A percentile compares a stretch with the other conserved stretches of the same genome.
phyloP scores from a whole-genome alignment of 2,888 invertebrate genomes.

The Choreutis nemorana region DNA sequence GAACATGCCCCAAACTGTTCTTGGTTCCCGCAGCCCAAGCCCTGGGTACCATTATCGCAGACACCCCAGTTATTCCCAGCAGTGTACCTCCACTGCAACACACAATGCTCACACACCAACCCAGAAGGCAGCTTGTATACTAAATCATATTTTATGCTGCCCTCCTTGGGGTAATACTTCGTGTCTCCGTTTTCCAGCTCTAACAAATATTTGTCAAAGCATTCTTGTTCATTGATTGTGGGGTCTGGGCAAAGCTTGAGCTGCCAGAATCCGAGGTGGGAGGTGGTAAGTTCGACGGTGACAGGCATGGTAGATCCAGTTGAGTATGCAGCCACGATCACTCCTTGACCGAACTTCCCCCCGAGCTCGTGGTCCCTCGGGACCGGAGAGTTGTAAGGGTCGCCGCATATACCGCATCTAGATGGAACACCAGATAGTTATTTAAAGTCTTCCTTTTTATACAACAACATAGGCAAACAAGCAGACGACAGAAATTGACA shows the following conservation, averaged over 20 bases:
- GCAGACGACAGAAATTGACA: no score
- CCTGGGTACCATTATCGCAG: slow-evolving; percentile 73
- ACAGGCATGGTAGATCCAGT: slow-evolving; percentile 71
- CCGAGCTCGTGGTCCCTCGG: slow-evolving; percentile 84
- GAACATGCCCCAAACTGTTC: slow-evolving; percentile 86
- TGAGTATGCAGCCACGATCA: slow-evolving; percentile 75
- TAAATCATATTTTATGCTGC: slow-evolving; percentile 74
- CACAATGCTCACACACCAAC: slow-evolving; percentile 78
- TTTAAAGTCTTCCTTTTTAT: no score
- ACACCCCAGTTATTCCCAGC: slow-evolving; percentile 86
- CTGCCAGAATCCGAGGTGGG: slow-evolving; percentile 85
- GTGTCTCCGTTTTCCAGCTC: slow-evolving; percentile 60
- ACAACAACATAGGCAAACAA: no score
- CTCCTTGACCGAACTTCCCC: slow-evolving; percentile 78
- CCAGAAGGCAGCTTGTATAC: slow-evolving; percentile 67
- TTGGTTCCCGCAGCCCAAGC: slow-evolving; percentile 85
- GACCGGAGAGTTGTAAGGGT: slow-evolving; percentile 72
- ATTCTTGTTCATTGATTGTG: slow-evolving; percentile 72
- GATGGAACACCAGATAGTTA: no score
- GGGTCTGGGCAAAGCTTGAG: slow-evolving; percentile 80
- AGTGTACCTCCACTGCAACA: slow-evolving; percentile 86
- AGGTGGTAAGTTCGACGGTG: slow-evolving; percentile 81
- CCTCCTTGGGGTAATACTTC: slow-evolving; percentile 74
- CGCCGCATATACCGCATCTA: slow-evolving; percentile 84
- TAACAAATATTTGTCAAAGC: slow-evolving; percentile 74